Evolutionary conservation across 2,113 vertebrate species (phyloP), one percentile per base, ranked within the genome.

Genomic region (Psephotus haematonotus): DNA sequence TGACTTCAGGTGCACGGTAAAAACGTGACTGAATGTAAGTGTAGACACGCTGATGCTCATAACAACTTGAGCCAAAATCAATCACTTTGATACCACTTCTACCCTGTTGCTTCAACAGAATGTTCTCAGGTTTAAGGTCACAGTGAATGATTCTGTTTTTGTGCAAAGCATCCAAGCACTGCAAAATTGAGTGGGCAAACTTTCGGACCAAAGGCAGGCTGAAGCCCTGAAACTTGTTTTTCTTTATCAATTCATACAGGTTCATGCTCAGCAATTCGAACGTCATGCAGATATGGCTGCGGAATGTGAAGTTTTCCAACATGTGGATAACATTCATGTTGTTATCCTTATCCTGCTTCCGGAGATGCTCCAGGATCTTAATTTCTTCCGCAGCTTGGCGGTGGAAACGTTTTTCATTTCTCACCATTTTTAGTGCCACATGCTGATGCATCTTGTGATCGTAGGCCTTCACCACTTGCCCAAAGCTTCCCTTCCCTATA

Each of bases 241-340:
- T 99, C 98, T 99, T 99, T 96, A 99, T 99, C 88, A 99, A 98
- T 97, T 99, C 99, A 20, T 99, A 99, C 20, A 99, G 99, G 98
- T 99, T 99, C 99, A 99, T 99, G 98, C 99, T 99, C 92, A 99
- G 98, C 96, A 99, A 98, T 96, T 99, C 99, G 46, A 99, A 99
- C 3, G 99, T 99, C 99, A 99, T 99, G 97, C 99, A 99, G 97
- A 99, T 99, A 98, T 99, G 99, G 98, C 99, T 99, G 70, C 99
- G 98, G 98, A 99, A 99, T 96, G 99, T 99, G 98, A 99, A 99
- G 94, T 99, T 99, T 98, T 99, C 99, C 98, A 99, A 98, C 99
- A 99, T 99, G 98, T 99, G 99, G 97, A 99, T 99, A 97, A 99
- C 99, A 71, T 99, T 99, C 99, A 99, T 99, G 95, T 97, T 98